These are phyloP conservation scores for Drosophila stalkeri DNA, from an alignment of 2,888 invertebrate genomes.

Conservation along the genomic window DNA sequence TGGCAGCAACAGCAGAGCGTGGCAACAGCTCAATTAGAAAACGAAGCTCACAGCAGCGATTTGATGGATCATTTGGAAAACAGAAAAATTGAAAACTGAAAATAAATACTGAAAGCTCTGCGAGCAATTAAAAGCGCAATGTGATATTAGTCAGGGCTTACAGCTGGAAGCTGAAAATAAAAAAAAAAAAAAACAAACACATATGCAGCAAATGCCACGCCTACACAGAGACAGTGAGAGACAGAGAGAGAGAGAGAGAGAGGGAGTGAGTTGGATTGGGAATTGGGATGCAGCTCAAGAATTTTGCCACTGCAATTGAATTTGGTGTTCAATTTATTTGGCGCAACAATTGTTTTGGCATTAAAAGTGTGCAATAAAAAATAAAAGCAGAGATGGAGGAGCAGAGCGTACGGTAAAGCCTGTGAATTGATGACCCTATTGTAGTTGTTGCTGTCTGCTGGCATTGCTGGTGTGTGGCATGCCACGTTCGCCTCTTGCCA, in stretches of 20 bases:
- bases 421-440: constrained; percentile 58
- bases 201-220: not conserved
- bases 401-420: constrained; percentile 37
- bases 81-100: constrained; percentile 4
- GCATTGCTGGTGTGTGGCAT: constrained; percentile 42
- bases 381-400: not conserved
- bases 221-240: not conserved
- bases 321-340: constrained; percentile 61
- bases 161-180: not conserved
- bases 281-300: constrained; percentile 32
- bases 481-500: constrained; percentile 67
- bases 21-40: constrained; percentile 62
- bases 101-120: not conserved
- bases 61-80: constrained; percentile 46
- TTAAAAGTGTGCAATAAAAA: constrained; percentile 63
- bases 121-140: constrained; percentile 40
- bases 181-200: not conserved
- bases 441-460: constrained; percentile 25
- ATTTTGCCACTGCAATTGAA: constrained; percentile 47
- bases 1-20: constrained; percentile 40
- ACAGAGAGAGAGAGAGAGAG: not conserved
- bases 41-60: constrained; percentile 36
- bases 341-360: constrained; percentile 78
- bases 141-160: constrained; percentile 1
- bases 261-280: constrained; percentile 6